A percentile compares a stretch with the other conserved stretches of the same genome.
Conservation (phyloP, 2,113 vertebrate genomes). For the Saccopteryx leptura region DNA sequence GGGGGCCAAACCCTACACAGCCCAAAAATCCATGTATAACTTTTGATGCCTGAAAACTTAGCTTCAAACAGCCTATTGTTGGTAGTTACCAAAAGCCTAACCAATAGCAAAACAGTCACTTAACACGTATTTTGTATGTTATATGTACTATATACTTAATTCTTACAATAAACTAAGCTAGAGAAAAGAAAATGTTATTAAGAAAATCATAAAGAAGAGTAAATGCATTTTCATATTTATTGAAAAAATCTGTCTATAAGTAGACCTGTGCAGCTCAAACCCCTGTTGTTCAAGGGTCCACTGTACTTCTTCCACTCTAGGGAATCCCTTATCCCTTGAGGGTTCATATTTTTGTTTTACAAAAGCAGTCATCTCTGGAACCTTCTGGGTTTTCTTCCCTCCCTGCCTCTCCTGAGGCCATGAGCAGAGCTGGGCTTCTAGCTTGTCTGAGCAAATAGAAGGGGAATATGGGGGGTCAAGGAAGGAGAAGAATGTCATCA, state of each 20-base stretch:
- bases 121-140: not conserved
- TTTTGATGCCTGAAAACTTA: not conserved
- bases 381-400: not conserved
- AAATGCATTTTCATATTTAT: not conserved
- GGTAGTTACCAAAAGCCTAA: not conserved
- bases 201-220: not conserved
- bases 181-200: not conserved
- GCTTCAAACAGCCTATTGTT: not conserved
- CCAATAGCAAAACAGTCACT: not conserved
- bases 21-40: not conserved
- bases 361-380: not conserved
- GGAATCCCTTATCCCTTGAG: not conserved
- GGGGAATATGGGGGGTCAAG: accelerated
- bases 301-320: not conserved
- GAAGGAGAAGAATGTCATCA: not conserved
- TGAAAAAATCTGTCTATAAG: not conserved
- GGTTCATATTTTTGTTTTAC: not conserved
- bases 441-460: not conserved
- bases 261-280: not conserved
- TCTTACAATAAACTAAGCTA: not conserved
- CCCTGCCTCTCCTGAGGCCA: not conserved
- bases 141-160: not conserved
- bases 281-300: not conserved
- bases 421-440: not conserved
- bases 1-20: not conserved